Base-by-base conservation (phyloP, 2,113 vertebrate species). In the Perca schrenkii region DNA sequence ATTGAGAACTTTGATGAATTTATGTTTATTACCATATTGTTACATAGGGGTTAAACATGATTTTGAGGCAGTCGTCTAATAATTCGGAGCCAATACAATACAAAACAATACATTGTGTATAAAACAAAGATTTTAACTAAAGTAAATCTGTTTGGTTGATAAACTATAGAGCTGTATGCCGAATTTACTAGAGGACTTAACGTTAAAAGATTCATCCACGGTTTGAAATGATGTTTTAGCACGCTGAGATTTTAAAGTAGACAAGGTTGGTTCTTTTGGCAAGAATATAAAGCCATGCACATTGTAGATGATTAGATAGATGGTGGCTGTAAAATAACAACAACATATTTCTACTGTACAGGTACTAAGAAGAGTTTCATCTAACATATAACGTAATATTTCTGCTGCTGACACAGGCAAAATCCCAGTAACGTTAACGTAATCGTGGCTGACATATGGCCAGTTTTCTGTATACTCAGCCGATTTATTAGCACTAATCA, bases 371-470 rank as follows among this genome's bases (percentile, higher is more conserved):
- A 60, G 2, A 63, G 28, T 28, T 43, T 43, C 14, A 49, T 76
- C 50, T 60, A 68, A 80, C 57, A 40, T 67, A 62, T 15, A 46
- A 52, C 6, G 17, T 6, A 17, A 25, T 16, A 15, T 21, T 6
- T 13, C 1, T 53, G 4, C 15, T 19, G 8, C 1, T 40, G 53
- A 61, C 60, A 70, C 43, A 40, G n/a, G 40, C 40, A 15, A 43
- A 56, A 74, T 74, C 3, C 21, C 53, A 14, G 6, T 40, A 17
- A 25, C 63, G 34, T 12, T 28, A 66, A 40, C 3, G 40, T 43
- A 11, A 25, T 49, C 79, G 74, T 77, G 73, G 74, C 73, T 28
- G 49, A 74, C 64, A 63, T 61, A 61, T 58, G 68, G 46, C 13
- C 62, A 34, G 49, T 43, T 79, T 71, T 72, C 31, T 12, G 21